Base-by-base conservation (phyloP, 2,113 vertebrate species). In the Prionailurus bengalensis region DNA sequence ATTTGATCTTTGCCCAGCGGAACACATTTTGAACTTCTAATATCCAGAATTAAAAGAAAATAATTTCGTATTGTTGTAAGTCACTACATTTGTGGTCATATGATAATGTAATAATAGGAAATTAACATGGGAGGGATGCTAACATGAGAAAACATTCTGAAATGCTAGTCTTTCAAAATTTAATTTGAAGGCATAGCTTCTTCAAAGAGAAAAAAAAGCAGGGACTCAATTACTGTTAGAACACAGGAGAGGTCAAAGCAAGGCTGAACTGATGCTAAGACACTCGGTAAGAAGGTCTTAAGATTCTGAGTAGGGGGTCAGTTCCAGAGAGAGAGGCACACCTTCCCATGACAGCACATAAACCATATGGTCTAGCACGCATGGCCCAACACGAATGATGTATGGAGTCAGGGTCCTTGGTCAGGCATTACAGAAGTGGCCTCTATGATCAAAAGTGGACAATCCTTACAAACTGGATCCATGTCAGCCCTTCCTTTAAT, bases 321-420 rank as follows among this genome's bases (percentile, higher is more conserved):
- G 61, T 31, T 58, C 29, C 8, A 27, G 53, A 89, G 19, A 39
- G 27, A 81, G 27, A 9, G 39, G 16, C 5, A 48, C 31, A 39
- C 1, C 31, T 65, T 55, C 21, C 4, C 71, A 17, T 9, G 1
- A 39, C 9, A 45, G 19, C 29, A 58, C 29, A 63, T 10, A 55
- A 8, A 16, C 29, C 27, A 23, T 5, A 16, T 51, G 31, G 7
- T 10, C 71, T 58, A 39, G 12, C 9, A 8, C 3, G 25, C 5
- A 21, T 9, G 8, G 17, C 23, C 23, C 45, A 48, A 16, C 0
- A 0, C 13, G 51, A 42, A 8, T 25, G 14, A 36, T 0, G 23
- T 3, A 16, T 13, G 5, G 7, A 39, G 13, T 42, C 36, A 73
- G 25, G 33, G 21, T 25, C 39, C 19, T n/a, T 23, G 15, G 76